Evolutionary conservation across 2,797 vertebrate species (phyloP).

Genomic region (Artibeus jamaicensis): DNA sequence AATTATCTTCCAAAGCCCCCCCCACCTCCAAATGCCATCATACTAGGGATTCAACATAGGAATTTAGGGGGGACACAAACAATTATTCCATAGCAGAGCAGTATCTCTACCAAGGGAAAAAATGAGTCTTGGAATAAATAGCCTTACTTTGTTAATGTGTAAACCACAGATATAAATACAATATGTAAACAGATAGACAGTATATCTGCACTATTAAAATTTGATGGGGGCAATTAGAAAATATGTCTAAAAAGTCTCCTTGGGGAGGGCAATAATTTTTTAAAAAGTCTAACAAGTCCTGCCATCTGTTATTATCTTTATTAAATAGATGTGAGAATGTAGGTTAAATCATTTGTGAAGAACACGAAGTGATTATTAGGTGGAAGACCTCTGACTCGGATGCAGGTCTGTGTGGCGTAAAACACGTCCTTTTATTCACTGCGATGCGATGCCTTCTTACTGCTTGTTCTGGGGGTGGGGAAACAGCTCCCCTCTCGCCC

Average conservation of each 20-base stretch:
- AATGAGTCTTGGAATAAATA: not conserved
- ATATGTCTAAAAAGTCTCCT: not conserved
- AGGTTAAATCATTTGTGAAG: not conserved
- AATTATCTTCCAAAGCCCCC: not conserved
- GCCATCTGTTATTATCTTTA: not conserved
- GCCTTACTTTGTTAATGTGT: not conserved
- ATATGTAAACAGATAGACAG: not conserved
- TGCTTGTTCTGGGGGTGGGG: not conserved
- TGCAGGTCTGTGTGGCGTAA: not conserved
- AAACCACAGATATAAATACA: not conserved
- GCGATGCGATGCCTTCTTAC: accelerated
- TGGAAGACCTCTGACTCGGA: not conserved
- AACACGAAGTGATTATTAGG: not conserved
- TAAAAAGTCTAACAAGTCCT: not conserved
- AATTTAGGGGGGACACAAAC: not conserved
- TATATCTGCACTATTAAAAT: not conserved
- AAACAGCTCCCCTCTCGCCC: not conserved
- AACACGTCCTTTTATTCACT: not conserved
- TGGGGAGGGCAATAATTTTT: not conserved
- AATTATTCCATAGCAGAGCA: not conserved
- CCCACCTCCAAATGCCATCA: not conserved
- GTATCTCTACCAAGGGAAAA: not conserved
- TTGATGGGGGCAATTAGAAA: not conserved
- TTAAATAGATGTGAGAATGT: not conserved
- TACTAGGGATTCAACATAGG: not conserved